A percentile compares a stretch with the other conserved stretches of the same genome.
Conservation (phyloP, 2,888 invertebrate genomes). For the Cyclophora albipunctata region DNA sequence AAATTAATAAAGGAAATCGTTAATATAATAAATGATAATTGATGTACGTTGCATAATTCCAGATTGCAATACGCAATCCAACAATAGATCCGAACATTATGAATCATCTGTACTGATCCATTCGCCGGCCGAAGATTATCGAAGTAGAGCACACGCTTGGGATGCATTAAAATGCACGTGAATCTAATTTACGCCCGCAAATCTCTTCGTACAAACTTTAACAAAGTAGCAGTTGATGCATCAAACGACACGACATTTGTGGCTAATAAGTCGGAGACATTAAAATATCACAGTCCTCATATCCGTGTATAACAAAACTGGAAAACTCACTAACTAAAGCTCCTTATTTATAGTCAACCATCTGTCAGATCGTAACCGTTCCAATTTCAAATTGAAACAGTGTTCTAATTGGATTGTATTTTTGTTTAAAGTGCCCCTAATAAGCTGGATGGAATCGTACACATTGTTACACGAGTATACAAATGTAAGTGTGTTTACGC, state of each 20-base stretch:
- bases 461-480: slow-evolving; percentile 66
- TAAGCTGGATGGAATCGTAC: slow-evolving; percentile 59
- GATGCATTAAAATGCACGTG: slow-evolving; percentile 73
- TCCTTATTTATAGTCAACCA: slow-evolving; percentile 68
- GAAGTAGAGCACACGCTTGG: slow-evolving; percentile 68
- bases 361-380: slow-evolving; percentile 68
- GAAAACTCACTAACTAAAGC: slow-evolving; percentile 50
- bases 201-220: slow-evolving; percentile 54
- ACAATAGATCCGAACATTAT: slow-evolving; percentile 70
- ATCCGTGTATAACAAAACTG: slow-evolving; percentile 41
- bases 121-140: slow-evolving; percentile 68
- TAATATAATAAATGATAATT: slow-evolving; percentile 32
- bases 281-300: slow-evolving; percentile 49
- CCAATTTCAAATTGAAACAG: slow-evolving; percentile 67
- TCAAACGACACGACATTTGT: slow-evolving; percentile 65
- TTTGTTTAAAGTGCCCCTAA: slow-evolving; percentile 68
- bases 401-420: slow-evolving; percentile 72
- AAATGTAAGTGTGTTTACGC: slow-evolving; percentile 64
- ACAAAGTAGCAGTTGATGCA: slow-evolving; percentile 69
- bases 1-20: slow-evolving; percentile 7
- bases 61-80: slow-evolving; percentile 57
- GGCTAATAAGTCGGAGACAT: slow-evolving; percentile 58
- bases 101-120: slow-evolving; percentile 69
- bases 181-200: slow-evolving; percentile 68
- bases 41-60: slow-evolving; percentile 61